Percentiles rank a stretch among this genome's conserved stretches.
phyloP scores from a whole-genome alignment of 2,113 vertebrate species.

The Sigmodon hispidus region DNA sequence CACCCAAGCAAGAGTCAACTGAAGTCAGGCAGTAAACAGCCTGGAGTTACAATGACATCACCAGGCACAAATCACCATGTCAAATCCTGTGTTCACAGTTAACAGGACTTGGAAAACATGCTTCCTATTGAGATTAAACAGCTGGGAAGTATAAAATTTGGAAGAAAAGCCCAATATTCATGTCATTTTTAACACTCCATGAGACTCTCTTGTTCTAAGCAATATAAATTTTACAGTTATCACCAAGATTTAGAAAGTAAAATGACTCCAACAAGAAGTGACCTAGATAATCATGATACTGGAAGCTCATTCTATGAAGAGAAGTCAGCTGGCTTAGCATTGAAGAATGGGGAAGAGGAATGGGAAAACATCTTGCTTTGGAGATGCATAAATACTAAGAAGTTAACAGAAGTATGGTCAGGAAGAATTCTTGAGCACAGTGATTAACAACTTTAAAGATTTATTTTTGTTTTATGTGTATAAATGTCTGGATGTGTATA shows the following conservation, averaged over 20 bases:
- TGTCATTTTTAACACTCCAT: neutral
- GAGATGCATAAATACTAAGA: neutral
- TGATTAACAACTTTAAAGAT: neutral
- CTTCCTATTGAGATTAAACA: neutral
- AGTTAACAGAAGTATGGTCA: neutral
- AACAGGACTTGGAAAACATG: neutral
- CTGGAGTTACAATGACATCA: neutral
- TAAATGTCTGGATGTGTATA: neutral
- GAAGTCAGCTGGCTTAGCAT: neutral
- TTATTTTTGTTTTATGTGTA: neutral
- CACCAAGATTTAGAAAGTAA: neutral
- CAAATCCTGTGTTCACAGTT: neutral
- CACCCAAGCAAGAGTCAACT: neutral
- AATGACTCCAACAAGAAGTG: neutral
- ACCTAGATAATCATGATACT: neutral
- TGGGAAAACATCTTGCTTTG: neutral
- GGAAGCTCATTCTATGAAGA: neutral
- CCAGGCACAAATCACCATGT: neutral
- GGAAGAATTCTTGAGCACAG: fast-evolving
- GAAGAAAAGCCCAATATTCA: neutral
- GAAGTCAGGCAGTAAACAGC: neutral
- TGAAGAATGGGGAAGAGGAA: neutral
- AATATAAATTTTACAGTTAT: neutral
- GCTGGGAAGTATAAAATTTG: neutral
- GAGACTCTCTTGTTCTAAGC: neutral